Percentiles rank a stretch among this genome's conserved stretches.
Conservation (phyloP, 2,797 vertebrate species). For the Myripristis jacobus region DNA sequence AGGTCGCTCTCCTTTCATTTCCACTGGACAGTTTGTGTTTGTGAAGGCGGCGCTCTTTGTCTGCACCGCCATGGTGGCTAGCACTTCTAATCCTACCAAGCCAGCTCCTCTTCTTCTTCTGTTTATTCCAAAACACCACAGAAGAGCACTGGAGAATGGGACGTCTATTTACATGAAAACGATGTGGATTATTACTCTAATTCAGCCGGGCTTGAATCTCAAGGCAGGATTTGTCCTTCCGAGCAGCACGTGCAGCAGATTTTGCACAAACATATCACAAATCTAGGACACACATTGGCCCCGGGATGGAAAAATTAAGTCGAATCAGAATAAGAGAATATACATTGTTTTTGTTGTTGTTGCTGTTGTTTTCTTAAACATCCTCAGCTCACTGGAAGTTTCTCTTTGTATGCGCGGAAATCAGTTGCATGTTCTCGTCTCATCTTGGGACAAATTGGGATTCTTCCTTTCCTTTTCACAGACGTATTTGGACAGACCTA, state of each 20-base stretch:
- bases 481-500: background rate
- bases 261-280: conserved; percentile 46
- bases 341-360: conserved; percentile 33
- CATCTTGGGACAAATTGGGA: background rate
- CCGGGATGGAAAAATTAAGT: conserved; percentile 43
- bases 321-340: conserved; percentile 33
- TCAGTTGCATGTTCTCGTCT: conserved; percentile 7
- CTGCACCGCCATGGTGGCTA: too few relatives aligned
- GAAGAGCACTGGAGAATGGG: background rate
- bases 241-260: conserved; percentile 45
- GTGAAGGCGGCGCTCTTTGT: too few relatives aligned
- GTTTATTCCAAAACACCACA: too few relatives aligned
- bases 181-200: conserved; percentile 36
- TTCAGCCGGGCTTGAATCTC: conserved; percentile 45
- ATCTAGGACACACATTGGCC: conserved; percentile 58
- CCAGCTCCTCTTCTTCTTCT: too few relatives aligned
- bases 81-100: too few relatives aligned
- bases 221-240: conserved; percentile 45
- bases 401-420: conserved; percentile 11
- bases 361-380: conserved; percentile 39
- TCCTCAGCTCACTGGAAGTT: conserved; percentile 5
- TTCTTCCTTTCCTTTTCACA: background rate
- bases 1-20: too few relatives aligned
- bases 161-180: conserved; percentile 38
- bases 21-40: too few relatives aligned